Base-by-base conservation (phyloP, 1,140 invertebrate genomes). In the Dysdera silvatica region DNA sequence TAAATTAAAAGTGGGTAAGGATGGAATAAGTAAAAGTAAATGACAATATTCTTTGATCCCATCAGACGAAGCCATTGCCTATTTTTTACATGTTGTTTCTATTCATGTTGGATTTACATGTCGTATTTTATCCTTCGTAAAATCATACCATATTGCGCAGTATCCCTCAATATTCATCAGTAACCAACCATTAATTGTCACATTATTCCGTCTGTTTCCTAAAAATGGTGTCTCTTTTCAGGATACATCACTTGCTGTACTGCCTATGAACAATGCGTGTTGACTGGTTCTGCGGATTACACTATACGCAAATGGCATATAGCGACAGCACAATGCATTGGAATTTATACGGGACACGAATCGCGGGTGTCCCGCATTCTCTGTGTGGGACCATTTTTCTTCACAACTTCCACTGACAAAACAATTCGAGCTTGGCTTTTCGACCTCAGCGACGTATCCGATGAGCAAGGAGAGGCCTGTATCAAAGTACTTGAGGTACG, bases 261-360 rank as follows among this genome's bases (percentile, higher is more conserved):
- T 4, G 77, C 82, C 16, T 72, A 76, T 37, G 79, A 81, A 52
- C 76, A 75, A 35, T 81, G 72, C 70, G 77, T 82, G 3, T 56
- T 82, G 16, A 80, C 79, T 14, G 80, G 80, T 57, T 77, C 77
- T 47, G 78, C 80, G 5, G 81, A 82, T 70, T 74, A 75, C 56
- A 80, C 80, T 10, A 72, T 82, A 32, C 71, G 79, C 49, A 81
- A 82, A 70, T 82, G 81, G 81, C 77, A 80, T 67, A 79, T 82
- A 33, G 75, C 75, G 53, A 76, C 74, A 29, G 80, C 76, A 52
- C 75, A 80, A 60, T 81, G 80, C 61, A 58, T 81, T 16, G 70
- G 74, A 24, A 72, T 79, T 5, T 76, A 78, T 61, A 67, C 68
- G 8, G 80, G 80, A 14, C 81, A 82, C 70, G 74, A 67, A 5